Percentiles rank a stretch among this genome's conserved stretches.
Evolutionary conservation across 2,797 vertebrate species (phyloP).

Genomic region (Sebastiscus tertius): DNA sequence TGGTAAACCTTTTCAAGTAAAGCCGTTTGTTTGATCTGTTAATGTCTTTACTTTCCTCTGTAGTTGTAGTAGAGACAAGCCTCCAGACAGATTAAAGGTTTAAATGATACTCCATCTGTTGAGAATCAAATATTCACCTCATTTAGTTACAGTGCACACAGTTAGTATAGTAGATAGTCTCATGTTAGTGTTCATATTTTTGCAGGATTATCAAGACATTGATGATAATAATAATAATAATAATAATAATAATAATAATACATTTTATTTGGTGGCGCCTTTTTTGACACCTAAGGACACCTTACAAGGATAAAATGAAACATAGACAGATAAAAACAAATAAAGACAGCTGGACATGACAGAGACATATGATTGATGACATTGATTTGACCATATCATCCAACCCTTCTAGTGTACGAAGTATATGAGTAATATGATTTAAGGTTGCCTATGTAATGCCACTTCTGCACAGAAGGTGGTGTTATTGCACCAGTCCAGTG

Average conservation of each 20-base stretch:
- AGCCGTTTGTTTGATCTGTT: slow-evolving; percentile 14
- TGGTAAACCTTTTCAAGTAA: slow-evolving; percentile 60
- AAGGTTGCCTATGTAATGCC: not conserved
- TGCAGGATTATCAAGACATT: not conserved
- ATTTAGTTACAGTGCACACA: not conserved
- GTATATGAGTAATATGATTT: not conserved
- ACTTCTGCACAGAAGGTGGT: slow-evolving; percentile 37
- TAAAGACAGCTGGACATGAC: no score
- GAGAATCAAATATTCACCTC: not conserved
- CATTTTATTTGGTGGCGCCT: no score
- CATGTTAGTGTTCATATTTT: not conserved
- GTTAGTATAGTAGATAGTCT: not conserved
- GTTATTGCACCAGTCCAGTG: slow-evolving; percentile 4
- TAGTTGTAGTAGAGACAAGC: not conserved
- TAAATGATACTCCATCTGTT: not conserved
- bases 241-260: no score
- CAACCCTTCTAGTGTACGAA: not conserved
- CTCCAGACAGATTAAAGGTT: not conserved
- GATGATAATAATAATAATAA: no score
- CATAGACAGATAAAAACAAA: no score
- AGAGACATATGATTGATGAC: no score
- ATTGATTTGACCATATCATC: not conserved
- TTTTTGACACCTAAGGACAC: no score
- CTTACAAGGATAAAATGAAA: no score
- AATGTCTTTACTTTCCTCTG: not conserved